Evolutionary conservation across 2,113 vertebrate genomes (phyloP).

Genomic region (Chloroceryle aenea): DNA sequence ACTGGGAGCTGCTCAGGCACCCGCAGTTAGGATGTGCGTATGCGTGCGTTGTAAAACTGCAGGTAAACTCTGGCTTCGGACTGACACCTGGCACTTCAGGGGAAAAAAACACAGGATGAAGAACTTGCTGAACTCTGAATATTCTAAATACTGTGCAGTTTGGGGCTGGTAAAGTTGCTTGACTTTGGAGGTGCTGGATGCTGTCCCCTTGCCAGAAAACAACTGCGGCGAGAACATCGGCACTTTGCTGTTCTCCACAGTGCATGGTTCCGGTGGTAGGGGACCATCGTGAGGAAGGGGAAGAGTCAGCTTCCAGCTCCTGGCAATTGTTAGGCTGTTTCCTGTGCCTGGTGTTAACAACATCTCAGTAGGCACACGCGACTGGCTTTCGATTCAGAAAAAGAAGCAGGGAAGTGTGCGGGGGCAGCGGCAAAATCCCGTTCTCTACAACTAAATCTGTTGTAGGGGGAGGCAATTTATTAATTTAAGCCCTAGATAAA

Average conservation of each 20-base stretch:
- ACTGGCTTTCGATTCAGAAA: neutral
- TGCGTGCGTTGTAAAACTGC: fast-evolving
- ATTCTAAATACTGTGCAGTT: neutral
- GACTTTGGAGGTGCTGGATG: fast-evolving
- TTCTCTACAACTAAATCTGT: neutral
- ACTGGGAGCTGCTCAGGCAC: fast-evolving
- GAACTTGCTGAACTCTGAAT: neutral
- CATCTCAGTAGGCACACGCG: neutral
- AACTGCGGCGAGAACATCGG: neutral
- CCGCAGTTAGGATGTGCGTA: fast-evolving
- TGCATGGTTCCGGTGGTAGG: neutral
- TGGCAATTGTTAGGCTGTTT: neutral
- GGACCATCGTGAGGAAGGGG: neutral
- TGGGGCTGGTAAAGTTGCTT: neutral
- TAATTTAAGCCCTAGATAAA: neutral
- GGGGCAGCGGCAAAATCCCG: neutral
- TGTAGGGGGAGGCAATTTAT: neutral
- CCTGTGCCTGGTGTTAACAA: neutral
- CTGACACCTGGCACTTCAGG: neutral
- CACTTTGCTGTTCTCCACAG: neutral
- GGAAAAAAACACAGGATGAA: neutral
- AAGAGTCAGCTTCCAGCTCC: neutral
- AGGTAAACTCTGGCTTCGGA: neutral
- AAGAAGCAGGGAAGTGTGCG: fast-evolving
- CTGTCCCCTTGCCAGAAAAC: neutral